Evolutionary conservation across 2,888 invertebrate species (phyloP).

Genomic region (Masnerella sp.): DNA sequence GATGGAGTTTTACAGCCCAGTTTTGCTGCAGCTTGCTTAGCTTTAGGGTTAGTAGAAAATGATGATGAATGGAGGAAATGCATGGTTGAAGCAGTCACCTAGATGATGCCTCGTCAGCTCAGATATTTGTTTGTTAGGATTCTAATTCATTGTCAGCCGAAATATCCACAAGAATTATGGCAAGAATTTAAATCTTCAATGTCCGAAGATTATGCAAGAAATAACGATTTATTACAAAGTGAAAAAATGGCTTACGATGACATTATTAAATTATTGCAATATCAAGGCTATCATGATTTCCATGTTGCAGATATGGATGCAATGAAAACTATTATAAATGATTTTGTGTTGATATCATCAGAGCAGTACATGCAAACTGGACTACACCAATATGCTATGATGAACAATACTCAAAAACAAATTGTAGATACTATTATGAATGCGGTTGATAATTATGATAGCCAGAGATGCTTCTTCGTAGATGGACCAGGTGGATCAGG

Average conservation of each 20-base stretch:
- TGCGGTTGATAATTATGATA: conserved; percentile 19
- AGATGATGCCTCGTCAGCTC: conserved; percentile 64
- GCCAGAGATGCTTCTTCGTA: conserved; percentile 36
- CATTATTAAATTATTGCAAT: conserved; percentile 41
- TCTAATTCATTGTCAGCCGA: conserved; percentile 28
- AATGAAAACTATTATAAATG: conserved; percentile 10
- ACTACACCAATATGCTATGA: conserved; percentile 26
- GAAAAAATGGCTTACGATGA: conserved; percentile 47
- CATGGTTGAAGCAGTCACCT: conserved; percentile 36
- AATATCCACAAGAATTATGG: conserved; percentile 56
- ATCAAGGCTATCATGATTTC: conserved; percentile 49
- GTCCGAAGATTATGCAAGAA: conserved; percentile 57
- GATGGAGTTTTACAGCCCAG: conserved; percentile 1
- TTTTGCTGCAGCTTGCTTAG: conserved; percentile 12
- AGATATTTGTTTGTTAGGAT: conserved; percentile 61
- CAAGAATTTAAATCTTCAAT: conserved; percentile 56
- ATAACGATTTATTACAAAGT: conserved; percentile 5
- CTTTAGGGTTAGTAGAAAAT: conserved; percentile 1
- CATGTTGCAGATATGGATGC: conserved; percentile 14
- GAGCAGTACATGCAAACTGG: conserved; percentile 30
- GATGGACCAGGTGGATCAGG: conserved; percentile 47
- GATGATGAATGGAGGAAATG: conserved; percentile 44
- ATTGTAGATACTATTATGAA: conserved; percentile 53
- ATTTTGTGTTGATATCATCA: background rate
- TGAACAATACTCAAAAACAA: conserved; percentile 59